Evolutionary conservation across 2,797 vertebrate genomes (phyloP).

Genomic region (Xiphorhynchus erythropygius): DNA sequence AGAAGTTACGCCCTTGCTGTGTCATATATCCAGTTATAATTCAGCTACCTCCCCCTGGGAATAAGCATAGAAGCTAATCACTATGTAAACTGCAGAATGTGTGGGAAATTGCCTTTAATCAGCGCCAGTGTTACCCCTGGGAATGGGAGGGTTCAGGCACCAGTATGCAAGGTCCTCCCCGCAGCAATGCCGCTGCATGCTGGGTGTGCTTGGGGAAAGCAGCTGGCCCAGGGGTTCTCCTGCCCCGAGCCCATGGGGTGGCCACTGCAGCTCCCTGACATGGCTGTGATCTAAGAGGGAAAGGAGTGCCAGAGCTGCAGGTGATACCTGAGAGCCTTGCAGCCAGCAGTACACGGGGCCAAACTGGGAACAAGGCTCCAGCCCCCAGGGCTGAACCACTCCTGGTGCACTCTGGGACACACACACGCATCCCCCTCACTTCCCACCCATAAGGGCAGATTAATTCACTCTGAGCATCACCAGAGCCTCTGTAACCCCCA

Average conservation of each 20-base stretch:
- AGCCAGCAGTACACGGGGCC: accelerated
- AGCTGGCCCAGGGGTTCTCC: not conserved
- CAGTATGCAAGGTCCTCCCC: not conserved
- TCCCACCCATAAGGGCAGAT: not conserved
- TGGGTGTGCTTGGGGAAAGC: not conserved
- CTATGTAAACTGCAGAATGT: not conserved
- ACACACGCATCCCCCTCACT: too few species aligned
- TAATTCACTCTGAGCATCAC: not conserved
- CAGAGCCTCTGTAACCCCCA: not conserved
- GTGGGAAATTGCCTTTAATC: constrained; percentile 33
- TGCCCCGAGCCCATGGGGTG: accelerated
- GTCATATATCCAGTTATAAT: not conserved
- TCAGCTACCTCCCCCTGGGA: not conserved
- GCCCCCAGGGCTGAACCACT: not conserved
- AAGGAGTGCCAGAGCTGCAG: not conserved
- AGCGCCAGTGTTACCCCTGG: not conserved
- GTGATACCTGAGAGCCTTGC: not conserved
- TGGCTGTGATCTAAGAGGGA: not conserved
- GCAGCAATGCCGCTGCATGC: not conserved
- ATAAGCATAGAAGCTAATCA: not conserved
- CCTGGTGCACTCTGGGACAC: not conserved
- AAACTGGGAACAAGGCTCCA: not conserved
- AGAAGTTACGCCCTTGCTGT: not conserved
- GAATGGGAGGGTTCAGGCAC: not conserved
- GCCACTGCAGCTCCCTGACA: not conserved